Percentiles rank a stretch among this genome's conserved stretches.
Evolutionary conservation across 2,113 vertebrate genomes (phyloP).

Genomic region (Salvelinus fontinalis): DNA sequence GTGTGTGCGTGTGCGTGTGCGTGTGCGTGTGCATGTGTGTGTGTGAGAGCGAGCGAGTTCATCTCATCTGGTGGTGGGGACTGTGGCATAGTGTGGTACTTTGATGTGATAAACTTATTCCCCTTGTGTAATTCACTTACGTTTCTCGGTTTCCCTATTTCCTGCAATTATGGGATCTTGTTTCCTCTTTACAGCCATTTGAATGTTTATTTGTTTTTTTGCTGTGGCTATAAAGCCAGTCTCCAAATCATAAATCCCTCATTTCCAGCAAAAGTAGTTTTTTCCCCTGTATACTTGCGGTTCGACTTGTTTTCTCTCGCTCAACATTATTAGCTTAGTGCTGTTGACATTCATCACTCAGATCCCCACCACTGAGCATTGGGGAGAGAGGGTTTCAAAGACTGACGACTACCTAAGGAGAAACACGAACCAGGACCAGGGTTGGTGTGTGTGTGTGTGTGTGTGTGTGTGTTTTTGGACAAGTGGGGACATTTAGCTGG

Average conservation of each 20-base stretch:
- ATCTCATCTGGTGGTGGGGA: neutral
- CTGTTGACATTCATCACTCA: slow-evolving; percentile 35
- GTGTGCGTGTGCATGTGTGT: neutral
- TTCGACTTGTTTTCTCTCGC: slow-evolving; percentile 36
- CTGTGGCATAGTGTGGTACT: slow-evolving; percentile 24
- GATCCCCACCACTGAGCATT: slow-evolving; percentile 28
- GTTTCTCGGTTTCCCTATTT: slow-evolving; percentile 35
- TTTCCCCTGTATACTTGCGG: slow-evolving; percentile 31
- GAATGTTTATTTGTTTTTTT: slow-evolving; percentile 62
- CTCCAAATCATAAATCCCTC: slow-evolving; percentile 55
- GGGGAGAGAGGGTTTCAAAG: neutral
- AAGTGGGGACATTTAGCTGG: too few species aligned
- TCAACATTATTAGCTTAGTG: slow-evolving; percentile 49
- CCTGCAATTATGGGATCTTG: slow-evolving; percentile 55
- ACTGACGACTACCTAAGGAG: too few species aligned
- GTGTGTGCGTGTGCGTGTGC: too few species aligned
- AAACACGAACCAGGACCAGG: too few species aligned
- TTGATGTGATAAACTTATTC: slow-evolving; percentile 53
- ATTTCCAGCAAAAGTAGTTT: slow-evolving; percentile 45
- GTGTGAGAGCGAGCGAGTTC: neutral
- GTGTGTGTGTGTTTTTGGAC: too few species aligned
- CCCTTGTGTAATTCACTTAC: slow-evolving; percentile 54
- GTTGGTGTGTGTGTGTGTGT: too few species aligned
- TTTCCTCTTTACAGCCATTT: slow-evolving; percentile 52
- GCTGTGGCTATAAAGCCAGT: slow-evolving; percentile 34